Evolutionary conservation across 2,113 vertebrate species (phyloP).

Genomic region (Megaceryle maxima): DNA sequence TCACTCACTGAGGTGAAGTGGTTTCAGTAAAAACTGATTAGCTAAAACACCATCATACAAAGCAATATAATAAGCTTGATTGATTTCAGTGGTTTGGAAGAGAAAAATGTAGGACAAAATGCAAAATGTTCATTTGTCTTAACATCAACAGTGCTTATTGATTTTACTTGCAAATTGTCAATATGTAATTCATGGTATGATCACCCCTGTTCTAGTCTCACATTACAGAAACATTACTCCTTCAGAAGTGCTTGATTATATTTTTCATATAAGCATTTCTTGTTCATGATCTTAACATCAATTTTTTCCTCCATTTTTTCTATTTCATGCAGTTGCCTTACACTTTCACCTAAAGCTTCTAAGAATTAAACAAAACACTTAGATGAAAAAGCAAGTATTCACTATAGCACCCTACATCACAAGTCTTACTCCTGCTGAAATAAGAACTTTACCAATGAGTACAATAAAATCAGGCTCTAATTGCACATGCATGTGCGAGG

Average conservation of each 20-base stretch:
- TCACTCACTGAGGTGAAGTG: background rate
- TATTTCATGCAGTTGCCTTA: background rate
- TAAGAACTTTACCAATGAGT: background rate
- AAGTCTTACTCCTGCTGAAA: background rate
- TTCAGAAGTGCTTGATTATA: background rate
- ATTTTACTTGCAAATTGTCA: background rate
- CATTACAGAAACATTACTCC: background rate
- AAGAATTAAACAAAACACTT: background rate
- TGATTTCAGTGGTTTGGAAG: background rate
- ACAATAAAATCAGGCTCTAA: background rate
- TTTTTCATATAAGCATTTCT: background rate
- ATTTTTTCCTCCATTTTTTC: background rate
- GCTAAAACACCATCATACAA: background rate
- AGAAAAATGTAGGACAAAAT: background rate
- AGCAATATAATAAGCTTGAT: background rate
- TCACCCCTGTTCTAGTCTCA: background rate
- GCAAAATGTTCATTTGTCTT: background rate
- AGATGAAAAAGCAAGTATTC: background rate
- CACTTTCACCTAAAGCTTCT: background rate
- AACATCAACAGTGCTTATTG: background rate
- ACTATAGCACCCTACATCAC: background rate
- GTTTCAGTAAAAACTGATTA: background rate
- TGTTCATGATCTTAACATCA: background rate
- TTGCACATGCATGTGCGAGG: fast-evolving
- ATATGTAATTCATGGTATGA: background rate